Base-by-base conservation (phyloP, 2,797 vertebrate genomes). In the Alosa sapidissima region DNA sequence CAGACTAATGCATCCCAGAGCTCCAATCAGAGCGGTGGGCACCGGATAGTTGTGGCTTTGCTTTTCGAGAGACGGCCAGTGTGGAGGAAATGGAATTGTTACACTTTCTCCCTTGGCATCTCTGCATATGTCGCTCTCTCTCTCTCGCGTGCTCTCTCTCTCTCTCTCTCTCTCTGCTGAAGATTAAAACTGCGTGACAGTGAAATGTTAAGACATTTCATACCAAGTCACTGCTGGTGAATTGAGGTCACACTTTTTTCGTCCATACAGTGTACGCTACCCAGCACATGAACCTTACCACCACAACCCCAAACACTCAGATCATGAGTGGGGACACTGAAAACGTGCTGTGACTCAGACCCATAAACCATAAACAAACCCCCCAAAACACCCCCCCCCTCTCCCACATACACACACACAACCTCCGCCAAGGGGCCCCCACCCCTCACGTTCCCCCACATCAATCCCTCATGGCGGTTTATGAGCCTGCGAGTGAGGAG, bases 401-500 rank as follows among this genome's bases (percentile, higher is more conserved):
- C n/a, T 48, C 58, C 4, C 82, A 47, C 82, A 72, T 11, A 48
- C 82, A 33, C 82, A 21, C 82, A 48, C 82, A 8, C 81, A 82
- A 52, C n/a, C 33, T 65, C 82, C 24, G 19, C 16, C 4, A 21
- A 55, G 54, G 54, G 54, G 19, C 49, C 72, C 28, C 62, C 82
- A 83, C 62, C 45, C 82, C n/a, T 49, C 1, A 21, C 48, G 10
- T 55, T 36, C 65, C 28, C 65, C 72, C 72, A 78, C 72, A 78
- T 47, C 72, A 78, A 78, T 78, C 72, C 72, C 72, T 78, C 72
- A 78, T 5, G 16, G 41, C 41, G 72, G 72, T 78, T 78, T 78
- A 78, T 78, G 72, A 36, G 36, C 72, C 41, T 45, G 36, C 36
- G 14, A 45, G 33, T 45, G 72, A 78, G 36, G 41, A 78, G 72